Base-by-base conservation (phyloP, 1,140 invertebrate genomes). In the Atopsyche davidsoni region DNA sequence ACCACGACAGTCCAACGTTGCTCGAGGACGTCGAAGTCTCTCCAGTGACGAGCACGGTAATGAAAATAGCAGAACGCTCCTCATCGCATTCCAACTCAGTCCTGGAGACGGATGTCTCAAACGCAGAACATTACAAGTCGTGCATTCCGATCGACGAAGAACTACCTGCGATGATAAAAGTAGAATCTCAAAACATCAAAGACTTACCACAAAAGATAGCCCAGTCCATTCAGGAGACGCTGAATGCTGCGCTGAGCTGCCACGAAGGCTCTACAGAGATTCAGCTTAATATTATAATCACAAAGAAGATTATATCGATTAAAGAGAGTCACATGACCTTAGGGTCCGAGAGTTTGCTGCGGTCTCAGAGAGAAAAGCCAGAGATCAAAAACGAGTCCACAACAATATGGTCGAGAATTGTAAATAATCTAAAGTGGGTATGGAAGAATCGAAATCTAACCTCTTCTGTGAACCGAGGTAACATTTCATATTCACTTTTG, bases 281-380 rank as follows among this genome's bases (percentile, higher is more conserved):
- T 57, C 67, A 75, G 55, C 70, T 75, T 18, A 72, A 73, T 58
- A 72, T 75, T 42, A 60, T 65, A 10, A 69, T 75, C 17, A 72
- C 67, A 2, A 72, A 70, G 51, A 72, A 64, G 49, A 72, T 65
- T 53, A 64, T 72, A 2, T 64, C 56, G 2, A 49, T 58, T 4
- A 58, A 47, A 28, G 56, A 58, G 31, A 46, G n/a, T n/a, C n/a
- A n/a, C n/a, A n/a, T n/a, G n/a, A n/a, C n/a, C n/a, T n/a, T n/a
- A n/a, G n/a, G n/a, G n/a, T n/a, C n/a, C n/a, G n/a, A n/a, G n/a
- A n/a, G n/a, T n/a, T n/a, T n/a, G n/a, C n/a, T n/a, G n/a, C n/a
- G n/a, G n/a, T n/a, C n/a, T n/a, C n/a, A n/a, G n/a, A n/a, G n/a
- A 38, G 35, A n/a, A 6, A 38, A n/a, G 23, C 19, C 6, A 50